These are phyloP conservation scores for Anabas testudineus DNA, from an alignment of 2,797 vertebrate species.

Conservation along the genomic window DNA sequence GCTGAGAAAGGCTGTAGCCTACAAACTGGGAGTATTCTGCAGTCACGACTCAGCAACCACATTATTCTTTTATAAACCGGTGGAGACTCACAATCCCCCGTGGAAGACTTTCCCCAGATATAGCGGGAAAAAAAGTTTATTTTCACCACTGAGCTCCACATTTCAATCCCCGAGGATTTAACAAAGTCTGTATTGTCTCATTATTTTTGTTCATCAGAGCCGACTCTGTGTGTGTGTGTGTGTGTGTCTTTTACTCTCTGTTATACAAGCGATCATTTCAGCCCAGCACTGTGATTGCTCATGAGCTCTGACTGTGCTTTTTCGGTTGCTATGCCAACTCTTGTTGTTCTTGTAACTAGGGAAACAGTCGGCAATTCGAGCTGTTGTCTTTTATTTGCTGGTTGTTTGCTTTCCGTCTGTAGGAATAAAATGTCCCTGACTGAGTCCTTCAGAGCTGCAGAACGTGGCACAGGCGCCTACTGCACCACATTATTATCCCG, in stretches of 20 bases:
- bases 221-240: slow-evolving; percentile 10
- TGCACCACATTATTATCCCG: neutral
- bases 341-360: slow-evolving; percentile 43
- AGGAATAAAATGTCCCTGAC: neutral
- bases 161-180: slow-evolving; percentile 32
- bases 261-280: slow-evolving; percentile 25
- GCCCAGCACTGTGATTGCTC: slow-evolving; percentile 8
- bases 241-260: slow-evolving; percentile 28
- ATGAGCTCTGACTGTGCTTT: slow-evolving; percentile 23
- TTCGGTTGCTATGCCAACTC: slow-evolving; percentile 52
- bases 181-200: slow-evolving; percentile 28
- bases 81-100: slow-evolving; percentile 29
- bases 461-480: neutral
- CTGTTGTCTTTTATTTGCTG: slow-evolving; percentile 12
- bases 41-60: slow-evolving; percentile 27
- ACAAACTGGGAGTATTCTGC: slow-evolving; percentile 19
- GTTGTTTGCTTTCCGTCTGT: slow-evolving; percentile 3
- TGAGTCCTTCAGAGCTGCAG: neutral
- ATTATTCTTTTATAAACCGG: slow-evolving; percentile 42
- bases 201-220: slow-evolving; percentile 25
- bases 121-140: slow-evolving; percentile 34
- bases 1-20: neutral
- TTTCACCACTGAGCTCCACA: slow-evolving; percentile 28
- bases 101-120: slow-evolving; percentile 47
- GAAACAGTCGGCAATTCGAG: slow-evolving; percentile 18